Evolutionary conservation across 2,113 vertebrate genomes (phyloP).

Genomic region (Aleadryas rufinucha): DNA sequence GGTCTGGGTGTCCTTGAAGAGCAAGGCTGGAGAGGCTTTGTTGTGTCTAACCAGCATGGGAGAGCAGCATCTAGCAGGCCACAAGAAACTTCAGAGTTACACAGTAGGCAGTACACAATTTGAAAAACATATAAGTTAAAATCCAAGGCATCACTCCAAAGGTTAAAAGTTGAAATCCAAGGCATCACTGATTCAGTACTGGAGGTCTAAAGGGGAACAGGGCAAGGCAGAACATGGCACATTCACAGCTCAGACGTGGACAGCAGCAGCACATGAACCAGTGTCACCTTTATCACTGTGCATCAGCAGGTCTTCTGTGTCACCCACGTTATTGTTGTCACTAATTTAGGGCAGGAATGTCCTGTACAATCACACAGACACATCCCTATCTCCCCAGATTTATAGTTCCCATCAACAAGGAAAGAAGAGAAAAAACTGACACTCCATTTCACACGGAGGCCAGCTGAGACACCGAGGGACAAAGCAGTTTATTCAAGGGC

Average conservation of each 20-base stretch:
- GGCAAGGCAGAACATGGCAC: accelerated
- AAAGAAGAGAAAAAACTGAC: background rate
- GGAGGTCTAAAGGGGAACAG: background rate
- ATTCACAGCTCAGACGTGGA: background rate
- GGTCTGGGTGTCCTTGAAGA: too few species aligned
- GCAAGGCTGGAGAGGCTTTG: too few species aligned
- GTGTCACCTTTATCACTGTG: background rate
- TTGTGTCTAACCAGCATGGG: too few species aligned
- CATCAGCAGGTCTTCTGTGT: background rate
- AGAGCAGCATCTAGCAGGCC: too few species aligned
- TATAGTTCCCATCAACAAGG: background rate
- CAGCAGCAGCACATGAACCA: background rate
- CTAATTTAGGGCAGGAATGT: background rate
- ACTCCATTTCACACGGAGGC: background rate
- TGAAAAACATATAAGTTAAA: too few species aligned
- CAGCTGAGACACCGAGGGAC: background rate
- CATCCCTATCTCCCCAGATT: background rate
- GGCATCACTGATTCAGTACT: background rate
- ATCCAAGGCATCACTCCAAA: background rate
- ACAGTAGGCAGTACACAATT: too few species aligned
- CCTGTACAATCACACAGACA: background rate
- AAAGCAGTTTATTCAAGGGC: background rate
- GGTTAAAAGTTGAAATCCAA: too few species aligned
- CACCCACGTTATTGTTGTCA: accelerated
- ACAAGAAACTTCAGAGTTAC: too few species aligned